phyloP scores from a whole-genome alignment of 2,888 invertebrate genomes.

The Metacarcinus magister region DNA sequence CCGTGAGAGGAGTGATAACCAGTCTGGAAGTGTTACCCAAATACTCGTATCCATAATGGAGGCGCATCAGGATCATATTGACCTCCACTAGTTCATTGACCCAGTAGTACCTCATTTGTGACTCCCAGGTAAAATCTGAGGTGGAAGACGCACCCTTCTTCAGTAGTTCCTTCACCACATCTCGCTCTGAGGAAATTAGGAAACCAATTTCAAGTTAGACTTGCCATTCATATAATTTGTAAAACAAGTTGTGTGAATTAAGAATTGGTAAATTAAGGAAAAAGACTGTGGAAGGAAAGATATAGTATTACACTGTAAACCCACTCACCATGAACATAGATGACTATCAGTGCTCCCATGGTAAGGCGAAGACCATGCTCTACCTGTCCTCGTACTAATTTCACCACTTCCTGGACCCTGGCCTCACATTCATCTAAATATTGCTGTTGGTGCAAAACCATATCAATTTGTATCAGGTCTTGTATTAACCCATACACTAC shows the following conservation, averaged over 20 bases:
- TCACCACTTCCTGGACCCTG: slow-evolving; percentile 91
- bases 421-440: slow-evolving; percentile 89
- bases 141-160: slow-evolving; percentile 88
- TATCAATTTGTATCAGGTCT: background rate
- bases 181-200: slow-evolving; percentile 88
- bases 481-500: background rate
- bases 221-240: background rate
- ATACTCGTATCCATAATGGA: slow-evolving; percentile 97
- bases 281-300: background rate
- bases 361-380: slow-evolving; percentile 94
- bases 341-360: slow-evolving; percentile 93
- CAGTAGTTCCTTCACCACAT: slow-evolving; percentile 91
- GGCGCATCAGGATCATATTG: slow-evolving; percentile 94
- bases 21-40: slow-evolving; percentile 92
- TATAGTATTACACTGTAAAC: too few species aligned
- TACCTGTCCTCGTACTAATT: slow-evolving; percentile 92
- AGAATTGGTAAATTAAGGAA: background rate
- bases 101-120: slow-evolving; percentile 90
- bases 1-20: slow-evolving; percentile 97
- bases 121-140: slow-evolving; percentile 96
- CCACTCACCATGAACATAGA: slow-evolving; percentile 91
- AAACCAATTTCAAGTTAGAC: background rate
- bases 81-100: slow-evolving; percentile 85
- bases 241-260: background rate
- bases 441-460: slow-evolving; percentile 83